Percentiles rank a stretch among this genome's conserved stretches.
These are phyloP conservation scores for Gasterosteus nipponicus DNA, from an alignment of 2,113 vertebrate species.

Conservation along the genomic window DNA sequence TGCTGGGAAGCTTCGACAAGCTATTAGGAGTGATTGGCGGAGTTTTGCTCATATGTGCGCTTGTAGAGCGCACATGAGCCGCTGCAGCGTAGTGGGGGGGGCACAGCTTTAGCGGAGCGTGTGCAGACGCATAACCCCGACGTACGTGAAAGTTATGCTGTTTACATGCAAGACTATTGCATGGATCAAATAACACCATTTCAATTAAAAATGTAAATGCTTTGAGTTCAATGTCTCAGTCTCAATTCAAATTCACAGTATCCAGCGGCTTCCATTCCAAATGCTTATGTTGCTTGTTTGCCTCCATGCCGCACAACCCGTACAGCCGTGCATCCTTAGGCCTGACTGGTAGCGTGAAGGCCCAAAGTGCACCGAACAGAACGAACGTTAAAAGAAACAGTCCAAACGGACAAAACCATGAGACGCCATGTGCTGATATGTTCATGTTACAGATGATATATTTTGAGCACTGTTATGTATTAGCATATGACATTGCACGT, in stretches of 20 bases:
- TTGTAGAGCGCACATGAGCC: no score
- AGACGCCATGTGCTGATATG: neutral
- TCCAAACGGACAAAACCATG: neutral
- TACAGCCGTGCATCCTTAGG: neutral
- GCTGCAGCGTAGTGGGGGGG: no score
- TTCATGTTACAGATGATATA: neutral
- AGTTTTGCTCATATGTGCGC: no score
- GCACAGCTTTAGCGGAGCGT: no score
- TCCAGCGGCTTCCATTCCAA: neutral
- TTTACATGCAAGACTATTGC: conserved; percentile 7
- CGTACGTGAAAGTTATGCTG: no score
- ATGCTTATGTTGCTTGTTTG: neutral
- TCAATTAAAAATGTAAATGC: neutral
- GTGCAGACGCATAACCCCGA: no score
- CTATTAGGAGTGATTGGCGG: no score
- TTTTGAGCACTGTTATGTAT: neutral
- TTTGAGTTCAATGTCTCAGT: neutral
- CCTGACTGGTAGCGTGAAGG: neutral
- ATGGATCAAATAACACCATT: conserved; percentile 4
- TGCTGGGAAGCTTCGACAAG: no score
- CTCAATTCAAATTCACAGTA: neutral
- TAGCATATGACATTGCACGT: neutral
- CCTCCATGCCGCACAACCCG: neutral
- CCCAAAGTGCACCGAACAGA: neutral
- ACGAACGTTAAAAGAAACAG: neutral